phyloP scores from a whole-genome alignment of 2,888 invertebrate genomes.

The Lycophotia porphyrea region DNA sequence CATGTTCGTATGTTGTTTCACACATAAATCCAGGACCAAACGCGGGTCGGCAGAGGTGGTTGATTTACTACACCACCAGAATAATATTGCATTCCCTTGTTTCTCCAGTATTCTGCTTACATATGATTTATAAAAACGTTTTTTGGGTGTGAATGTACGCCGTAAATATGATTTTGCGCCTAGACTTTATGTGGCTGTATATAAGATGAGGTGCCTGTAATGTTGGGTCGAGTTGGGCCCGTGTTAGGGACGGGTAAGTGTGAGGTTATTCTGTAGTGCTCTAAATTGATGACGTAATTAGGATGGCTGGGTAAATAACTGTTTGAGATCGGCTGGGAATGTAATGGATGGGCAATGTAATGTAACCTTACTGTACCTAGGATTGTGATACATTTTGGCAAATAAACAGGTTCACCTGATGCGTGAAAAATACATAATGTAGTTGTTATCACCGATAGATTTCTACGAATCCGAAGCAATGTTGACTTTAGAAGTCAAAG shows the following conservation, averaged over 20 bases:
- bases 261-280: conserved; percentile 4
- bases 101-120: conserved; percentile 65
- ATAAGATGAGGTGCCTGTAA: conserved; percentile 13
- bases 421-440: not conserved
- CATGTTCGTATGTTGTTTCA: conserved; percentile 68
- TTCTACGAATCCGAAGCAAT: not conserved
- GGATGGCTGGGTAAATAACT: conserved; percentile 25
- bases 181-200: conserved; percentile 58
- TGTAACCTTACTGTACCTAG: not conserved
- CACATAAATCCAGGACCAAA: conserved; percentile 70
- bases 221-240: conserved; percentile 22
- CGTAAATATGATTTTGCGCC: conserved; percentile 62
- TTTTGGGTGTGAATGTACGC: conserved; percentile 61
- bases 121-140: conserved; percentile 67
- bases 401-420: not conserved
- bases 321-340: conserved; percentile 13
- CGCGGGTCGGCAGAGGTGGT: conserved; percentile 66
- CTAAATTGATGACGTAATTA: conserved; percentile 46
- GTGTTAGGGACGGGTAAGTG: conserved; percentile 18
- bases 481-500: not conserved
- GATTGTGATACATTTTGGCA: not conserved
- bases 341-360: conserved; percentile 21
- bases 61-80: conserved; percentile 72
- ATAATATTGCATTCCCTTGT: conserved; percentile 71
- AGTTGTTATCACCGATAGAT: not conserved